Evolutionary conservation across 2,888 invertebrate genomes (phyloP), one percentile per base, ranked within the genome.

Genomic region (Meteorus cinctellus): DNA sequence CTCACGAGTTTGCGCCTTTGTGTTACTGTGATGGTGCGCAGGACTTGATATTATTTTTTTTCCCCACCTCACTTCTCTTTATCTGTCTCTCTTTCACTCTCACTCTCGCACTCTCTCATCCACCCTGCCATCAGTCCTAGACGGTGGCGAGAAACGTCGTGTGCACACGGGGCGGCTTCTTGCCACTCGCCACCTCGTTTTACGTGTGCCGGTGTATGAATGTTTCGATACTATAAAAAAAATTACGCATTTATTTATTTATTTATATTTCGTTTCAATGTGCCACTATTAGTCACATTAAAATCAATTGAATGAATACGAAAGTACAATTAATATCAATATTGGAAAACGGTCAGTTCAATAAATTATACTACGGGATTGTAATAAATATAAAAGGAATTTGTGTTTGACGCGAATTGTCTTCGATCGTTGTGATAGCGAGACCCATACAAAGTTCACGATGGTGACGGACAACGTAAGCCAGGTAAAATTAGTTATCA

Each of bases 381-480:
- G 29, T n/a, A 27, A n/a, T 31, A 63, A 29, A 27, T 63, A 31
- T 59, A 59, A 59, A 12, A 41, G 34, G 12, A 41, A 41, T 41
- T 12, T 8, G 12, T 41, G 41, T 41, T 41, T 41, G 41, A 2
- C 8, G 41, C 12, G 41, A 55, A 55, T 4, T 55, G 55, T 55
- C 55, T 63, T 63, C 34, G 31, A 34, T 34, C 19, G n/a, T 31
- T 31, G 19, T 36, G 55, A 55, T 24, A n/a, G 19, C n/a, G 55
- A 19, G 19, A 19, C 41, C 8, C 8, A 19, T 19, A 24, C n/a
- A 14, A 16, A 36, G n/a, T 51, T 78, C 81, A 84, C 82, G 66
- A 89, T 89, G 89, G 89, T 89, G 77, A 89, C 89, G 81, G 89
- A 89, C 81, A 87, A 79, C 81, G 84, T 86, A 60, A 88, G 85